These are phyloP conservation scores for Tarsius wallacei DNA, from an alignment of 2,797 vertebrate species.

Conservation along the genomic window DNA sequence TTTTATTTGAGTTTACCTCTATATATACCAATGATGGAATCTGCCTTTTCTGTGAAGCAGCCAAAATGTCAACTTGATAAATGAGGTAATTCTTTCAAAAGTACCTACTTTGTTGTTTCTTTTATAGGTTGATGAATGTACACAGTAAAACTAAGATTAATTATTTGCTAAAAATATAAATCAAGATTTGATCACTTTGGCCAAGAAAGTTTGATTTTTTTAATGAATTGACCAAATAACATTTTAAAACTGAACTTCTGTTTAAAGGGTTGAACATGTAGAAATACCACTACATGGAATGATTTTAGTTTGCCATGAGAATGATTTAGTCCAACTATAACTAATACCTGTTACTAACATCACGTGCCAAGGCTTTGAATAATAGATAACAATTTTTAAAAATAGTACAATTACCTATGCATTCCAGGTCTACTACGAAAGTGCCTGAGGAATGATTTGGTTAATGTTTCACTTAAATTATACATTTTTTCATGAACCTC, in stretches of 20 bases:
- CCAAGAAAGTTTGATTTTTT: constrained; percentile 45
- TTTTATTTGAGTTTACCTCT: constrained; percentile 79
- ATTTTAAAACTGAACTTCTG: constrained; percentile 55
- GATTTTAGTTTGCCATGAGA: background rate
- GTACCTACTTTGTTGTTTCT: constrained; percentile 75
- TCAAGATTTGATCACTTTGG: constrained; percentile 73
- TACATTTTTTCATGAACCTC: background rate
- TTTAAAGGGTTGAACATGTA: background rate
- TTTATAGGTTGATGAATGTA: constrained; percentile 58
- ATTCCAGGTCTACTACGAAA: constrained; percentile 19
- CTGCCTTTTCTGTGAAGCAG: constrained; percentile 86
- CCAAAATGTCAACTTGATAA: constrained; percentile 89
- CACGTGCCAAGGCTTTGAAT: background rate
- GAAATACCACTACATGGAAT: background rate
- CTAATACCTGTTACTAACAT: background rate
- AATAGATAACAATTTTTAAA: background rate
- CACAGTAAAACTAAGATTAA: constrained; percentile 77
- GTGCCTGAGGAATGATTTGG: background rate
- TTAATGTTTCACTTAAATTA: constrained; percentile 30
- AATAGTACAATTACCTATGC: background rate
- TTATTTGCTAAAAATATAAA: constrained; percentile 77
- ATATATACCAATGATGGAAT: constrained; percentile 76
- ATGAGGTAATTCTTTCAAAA: constrained; percentile 81
- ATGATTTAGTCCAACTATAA: background rate
- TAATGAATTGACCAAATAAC: background rate